Percentiles rank a stretch among this genome's conserved stretches.
Evolutionary conservation across 2,797 vertebrate species (phyloP).

Genomic region (Rhinoraja longicauda): DNA sequence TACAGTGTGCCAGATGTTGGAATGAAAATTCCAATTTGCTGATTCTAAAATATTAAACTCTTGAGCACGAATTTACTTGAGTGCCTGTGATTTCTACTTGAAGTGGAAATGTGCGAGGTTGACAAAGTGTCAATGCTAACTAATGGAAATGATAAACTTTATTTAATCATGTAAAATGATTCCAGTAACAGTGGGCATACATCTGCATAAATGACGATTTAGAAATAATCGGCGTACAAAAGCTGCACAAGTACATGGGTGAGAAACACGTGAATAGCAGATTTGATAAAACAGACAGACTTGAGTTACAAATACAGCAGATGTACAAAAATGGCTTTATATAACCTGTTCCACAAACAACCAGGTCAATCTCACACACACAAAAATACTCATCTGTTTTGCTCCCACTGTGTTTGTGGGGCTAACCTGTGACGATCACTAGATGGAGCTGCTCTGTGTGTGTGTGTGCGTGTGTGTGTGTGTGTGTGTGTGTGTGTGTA

Average conservation of each 20-base stretch:
- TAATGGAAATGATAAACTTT: constrained; percentile 36
- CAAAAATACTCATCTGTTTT: background rate
- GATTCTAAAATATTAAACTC: background rate
- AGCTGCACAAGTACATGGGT: constrained; percentile 19
- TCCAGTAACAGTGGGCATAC: background rate
- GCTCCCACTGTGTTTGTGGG: background rate
- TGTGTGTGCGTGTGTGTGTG: no score
- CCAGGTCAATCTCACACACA: background rate
- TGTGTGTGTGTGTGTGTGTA: no score
- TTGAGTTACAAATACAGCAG: background rate
- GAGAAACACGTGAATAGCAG: background rate
- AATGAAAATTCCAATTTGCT: background rate
- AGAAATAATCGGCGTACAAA: constrained; percentile 36
- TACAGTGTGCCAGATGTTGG: no score
- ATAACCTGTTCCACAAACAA: constrained; percentile 25
- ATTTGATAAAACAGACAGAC: constrained; percentile 11
- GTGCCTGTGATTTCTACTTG: background rate
- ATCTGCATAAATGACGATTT: constrained; percentile 27
- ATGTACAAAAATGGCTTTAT: constrained; percentile 24
- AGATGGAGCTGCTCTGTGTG: background rate
- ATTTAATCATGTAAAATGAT: constrained; percentile 33
- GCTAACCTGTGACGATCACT: background rate
- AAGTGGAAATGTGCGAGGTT: background rate
- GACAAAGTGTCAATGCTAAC: background rate
- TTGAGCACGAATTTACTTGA: background rate